Evolutionary conservation across 2,888 invertebrate species (phyloP).

Genomic region (Asteroscopus sphinx): DNA sequence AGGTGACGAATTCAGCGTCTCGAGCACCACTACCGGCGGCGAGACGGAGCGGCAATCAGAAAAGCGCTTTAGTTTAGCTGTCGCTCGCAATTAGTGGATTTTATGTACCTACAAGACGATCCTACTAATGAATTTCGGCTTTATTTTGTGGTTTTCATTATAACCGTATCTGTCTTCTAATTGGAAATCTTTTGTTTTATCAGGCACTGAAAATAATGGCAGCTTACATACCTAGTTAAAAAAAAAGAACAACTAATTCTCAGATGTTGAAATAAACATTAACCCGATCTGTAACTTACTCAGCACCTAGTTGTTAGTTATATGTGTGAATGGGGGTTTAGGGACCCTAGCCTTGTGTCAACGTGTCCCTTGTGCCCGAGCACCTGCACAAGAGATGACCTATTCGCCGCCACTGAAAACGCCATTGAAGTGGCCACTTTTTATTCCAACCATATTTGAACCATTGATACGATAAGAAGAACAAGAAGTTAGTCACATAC

Average conservation of each 20-base stretch:
- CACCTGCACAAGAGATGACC: too few relatives aligned
- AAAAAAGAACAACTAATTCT: not conserved
- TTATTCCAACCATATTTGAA: too few relatives aligned
- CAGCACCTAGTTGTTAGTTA: too few relatives aligned
- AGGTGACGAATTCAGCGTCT: conserved; percentile 89
- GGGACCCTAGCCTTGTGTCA: too few relatives aligned
- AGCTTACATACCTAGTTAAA: too few relatives aligned
- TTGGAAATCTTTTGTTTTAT: conserved; percentile 28
- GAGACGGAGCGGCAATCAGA: conserved; percentile 79
- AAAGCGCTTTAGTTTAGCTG: conserved; percentile 80
- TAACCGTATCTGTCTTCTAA: conserved; percentile 32
- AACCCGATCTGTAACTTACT: too few relatives aligned
- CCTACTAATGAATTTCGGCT: conserved; percentile 57
- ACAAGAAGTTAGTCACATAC: too few relatives aligned
- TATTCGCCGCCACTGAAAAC: too few relatives aligned
- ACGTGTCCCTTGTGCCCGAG: too few relatives aligned
- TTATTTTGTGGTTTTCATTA: conserved; percentile 47
- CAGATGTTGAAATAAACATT: not conserved
- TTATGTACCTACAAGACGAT: conserved; percentile 64
- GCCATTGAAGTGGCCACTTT: too few relatives aligned
- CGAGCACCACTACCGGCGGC: conserved; percentile 80
- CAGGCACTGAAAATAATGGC: conserved; percentile 9
- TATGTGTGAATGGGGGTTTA: too few relatives aligned
- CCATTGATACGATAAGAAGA: too few relatives aligned
- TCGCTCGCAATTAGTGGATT: conserved; percentile 83